Evolutionary conservation across 2,113 vertebrate genomes (phyloP), one percentile per base, ranked within the genome.

Genomic region (Natator depressus): DNA sequence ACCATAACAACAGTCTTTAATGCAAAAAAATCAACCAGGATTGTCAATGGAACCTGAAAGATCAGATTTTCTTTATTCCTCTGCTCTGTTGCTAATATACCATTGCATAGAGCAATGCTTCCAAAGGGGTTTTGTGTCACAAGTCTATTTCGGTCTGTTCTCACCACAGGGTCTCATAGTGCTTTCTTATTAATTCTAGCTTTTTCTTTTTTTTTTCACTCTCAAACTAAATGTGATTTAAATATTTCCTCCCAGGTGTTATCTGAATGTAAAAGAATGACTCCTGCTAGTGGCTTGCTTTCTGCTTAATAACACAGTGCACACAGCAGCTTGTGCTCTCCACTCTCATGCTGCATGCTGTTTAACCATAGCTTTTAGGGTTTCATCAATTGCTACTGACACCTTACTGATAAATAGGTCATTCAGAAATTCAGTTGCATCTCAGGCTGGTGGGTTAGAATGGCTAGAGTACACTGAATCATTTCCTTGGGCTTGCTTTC

Each of bases 191-290:
- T 95, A 96, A 94, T 88, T 88, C 24, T 91, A 82, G 59, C 3
- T 5, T 78, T 95, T 95, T 93, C 0, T 84, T 42, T 42, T 42
- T 42, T 93, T 94, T 85, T 92, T 95, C 65, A 94, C 94, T 96
- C 90, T 96, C 85, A 93, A 29, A 62, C 90, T 94, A 97, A 97
- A 96, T 96, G 94, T 93, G 96, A 97, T 97, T 98, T 97, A 96
- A 96, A 94, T 97, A 97, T 97, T 29, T 97, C 91, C 93, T 93
- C 90, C 95, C 95, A 97, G 96, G 93, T 97, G 95, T 90, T 96
- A 97, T 91, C 80, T 93, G 93, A 97, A 96, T 96, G 95, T 92
- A 95, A 96, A 96, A 84, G 80, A 85, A 96, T 88, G 92, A 92
- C 95, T 96, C 93, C 87, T 89, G 93, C 80, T 94, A 85, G 89